These are phyloP conservation scores for Lineus longissimus DNA, from an alignment of 1,140 invertebrate species.

Conservation along the genomic window DNA sequence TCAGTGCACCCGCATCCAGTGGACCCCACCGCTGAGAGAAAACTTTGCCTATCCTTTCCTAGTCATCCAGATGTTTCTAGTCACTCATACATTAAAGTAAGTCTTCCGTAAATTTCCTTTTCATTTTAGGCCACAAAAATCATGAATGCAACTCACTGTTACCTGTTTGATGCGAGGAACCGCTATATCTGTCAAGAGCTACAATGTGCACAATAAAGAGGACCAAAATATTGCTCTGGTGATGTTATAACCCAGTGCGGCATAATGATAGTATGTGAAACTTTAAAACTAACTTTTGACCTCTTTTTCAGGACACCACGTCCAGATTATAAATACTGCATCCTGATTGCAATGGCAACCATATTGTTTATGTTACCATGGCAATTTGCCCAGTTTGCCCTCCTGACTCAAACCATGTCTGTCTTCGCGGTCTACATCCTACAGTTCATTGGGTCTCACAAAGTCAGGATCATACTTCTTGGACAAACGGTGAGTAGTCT, in stretches of 20 bases:
- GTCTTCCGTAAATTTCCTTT: slow-evolving; percentile 7
- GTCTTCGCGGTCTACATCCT: slow-evolving; percentile 63
- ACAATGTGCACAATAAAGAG: no score
- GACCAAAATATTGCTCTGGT: no score
- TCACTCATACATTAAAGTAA: slow-evolving; percentile 53
- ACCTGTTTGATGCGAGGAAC: no score
- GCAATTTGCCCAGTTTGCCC: slow-evolving; percentile 73
- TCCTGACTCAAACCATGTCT: slow-evolving; percentile 63
- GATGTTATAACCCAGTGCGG: no score
- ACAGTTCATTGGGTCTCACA: slow-evolving; percentile 57
- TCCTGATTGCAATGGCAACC: slow-evolving; percentile 38
- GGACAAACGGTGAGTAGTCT: slow-evolving; percentile 54
- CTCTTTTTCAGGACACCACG: slow-evolving; percentile 24
- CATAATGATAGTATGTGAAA: no score
- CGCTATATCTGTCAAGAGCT: no score
- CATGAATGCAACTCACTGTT: no score
- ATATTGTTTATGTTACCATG: slow-evolving; percentile 50
- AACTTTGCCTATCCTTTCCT: slow-evolving; percentile 74
- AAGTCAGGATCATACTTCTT: slow-evolving; percentile 59
- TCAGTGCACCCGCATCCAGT: slow-evolving; percentile 69
- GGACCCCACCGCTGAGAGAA: slow-evolving; percentile 79
- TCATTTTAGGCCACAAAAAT: no score
- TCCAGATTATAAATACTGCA: slow-evolving; percentile 28
- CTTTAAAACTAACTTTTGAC: background rate
- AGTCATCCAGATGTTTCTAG: slow-evolving; percentile 55